Evolutionary conservation across 92 coral and sea anemone species (phyloP), one percentile per base, ranked within the genome.

Genomic region (Palythoa caribaeorum): DNA sequence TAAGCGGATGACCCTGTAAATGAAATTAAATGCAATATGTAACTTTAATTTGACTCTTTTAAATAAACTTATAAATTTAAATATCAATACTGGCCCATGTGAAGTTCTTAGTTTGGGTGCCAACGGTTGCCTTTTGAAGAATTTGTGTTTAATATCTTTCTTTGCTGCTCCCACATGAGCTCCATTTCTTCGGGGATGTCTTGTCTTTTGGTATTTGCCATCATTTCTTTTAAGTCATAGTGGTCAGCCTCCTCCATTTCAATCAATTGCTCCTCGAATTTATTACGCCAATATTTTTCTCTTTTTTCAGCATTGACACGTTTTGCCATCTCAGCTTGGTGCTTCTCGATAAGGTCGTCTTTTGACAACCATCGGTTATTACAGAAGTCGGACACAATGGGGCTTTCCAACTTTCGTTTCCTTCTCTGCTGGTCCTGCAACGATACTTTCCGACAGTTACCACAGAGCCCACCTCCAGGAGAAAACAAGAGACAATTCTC

Each of bases 121-220:
- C 60, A 54, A 2, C 60, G 60, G 60, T 54, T 54, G 60, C 60
- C 60, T 6, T 54, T 54, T 54, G 60, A 54, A 54, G 60, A 54
- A 3, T 54, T 54, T 54, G 60, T 54, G 60, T 54, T 54, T 54
- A 54, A 54, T 54, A 54, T 54, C 60, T 54, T 54, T 54, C 2
- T 54, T 63, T 63, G 70, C 70, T 63, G 21, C 70, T 63, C 70
- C 70, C 70, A 63, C 70, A 63, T 63, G 35, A 3, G 70, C 70
- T 63, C 35, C 70, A 63, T 60, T 60, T 60, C 68, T 63, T 63
- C 70, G 70, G 70, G 70, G 35, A 63, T 63, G 20, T 63, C 70
- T 63, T 63, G 70, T 63, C 35, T 63, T 63, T 63, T 63, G 7
- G 70, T 7, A 63, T 63, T 63, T 63, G 70, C 14, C 70, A 63